A percentile compares a stretch with the other conserved stretches of the same genome.
These are phyloP conservation scores for Pygocentrus nattereri DNA, from an alignment of 2,797 vertebrate genomes.

Conservation along the genomic window DNA sequence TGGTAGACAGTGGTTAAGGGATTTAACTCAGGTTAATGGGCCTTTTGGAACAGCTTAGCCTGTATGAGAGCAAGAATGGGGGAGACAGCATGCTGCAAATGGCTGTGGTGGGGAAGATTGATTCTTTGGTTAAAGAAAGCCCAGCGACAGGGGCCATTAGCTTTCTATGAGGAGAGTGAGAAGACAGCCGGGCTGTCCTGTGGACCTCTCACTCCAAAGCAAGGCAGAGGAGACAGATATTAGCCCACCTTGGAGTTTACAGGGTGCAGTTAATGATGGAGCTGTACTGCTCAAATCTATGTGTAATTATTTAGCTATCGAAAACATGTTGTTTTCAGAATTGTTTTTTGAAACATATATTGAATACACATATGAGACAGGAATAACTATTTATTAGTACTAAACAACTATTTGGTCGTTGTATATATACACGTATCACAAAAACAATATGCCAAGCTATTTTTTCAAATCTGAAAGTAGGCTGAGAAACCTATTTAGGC, in stretches of 20 bases:
- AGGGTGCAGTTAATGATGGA: not conserved
- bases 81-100: constrained; percentile 48
- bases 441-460: not conserved
- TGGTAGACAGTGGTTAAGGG: constrained; percentile 48
- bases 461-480: not conserved
- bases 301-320: not conserved
- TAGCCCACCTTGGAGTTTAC: constrained; percentile 2
- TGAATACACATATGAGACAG: too few species aligned
- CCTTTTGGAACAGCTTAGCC: constrained; percentile 60
- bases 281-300: not conserved
- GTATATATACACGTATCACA: not conserved
- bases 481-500: not conserved
- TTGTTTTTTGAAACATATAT: too few species aligned
- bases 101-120: constrained; percentile 61
- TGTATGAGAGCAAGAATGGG: constrained; percentile 55
- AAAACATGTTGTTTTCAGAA: too few species aligned
- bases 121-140: constrained; percentile 66
- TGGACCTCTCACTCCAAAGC: constrained; percentile 28
- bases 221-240: constrained; percentile 24
- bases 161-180: constrained; percentile 58
- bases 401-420: not conserved
- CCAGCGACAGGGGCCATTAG: constrained; percentile 63
- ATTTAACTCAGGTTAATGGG: constrained; percentile 67
- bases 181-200: constrained; percentile 41
- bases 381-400: too few species aligned